A percentile compares a stretch with the other conserved stretches of the same genome.
phyloP scores from a whole-genome alignment of 2,888 invertebrate genomes.

The Nemurella pictetii region DNA sequence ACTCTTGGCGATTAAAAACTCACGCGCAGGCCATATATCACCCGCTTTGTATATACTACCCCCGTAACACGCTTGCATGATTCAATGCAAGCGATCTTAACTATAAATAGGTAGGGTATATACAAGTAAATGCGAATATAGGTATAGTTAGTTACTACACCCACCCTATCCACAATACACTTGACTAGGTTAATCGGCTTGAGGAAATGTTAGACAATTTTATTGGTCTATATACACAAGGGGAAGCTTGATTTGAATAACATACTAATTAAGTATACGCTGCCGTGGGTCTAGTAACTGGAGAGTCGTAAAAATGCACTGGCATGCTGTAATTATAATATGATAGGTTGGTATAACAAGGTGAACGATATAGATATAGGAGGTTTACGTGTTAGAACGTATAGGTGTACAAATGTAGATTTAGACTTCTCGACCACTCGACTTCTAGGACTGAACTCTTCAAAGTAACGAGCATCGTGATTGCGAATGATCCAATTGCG shows the following conservation, averaged over 20 bases:
- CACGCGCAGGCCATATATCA: not conserved
- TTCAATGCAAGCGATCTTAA: not conserved
- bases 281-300: not conserved
- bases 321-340: not conserved
- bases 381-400: no score
- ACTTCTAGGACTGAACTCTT: no score
- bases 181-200: not conserved
- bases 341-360: not conserved
- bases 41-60: not conserved
- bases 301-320: not conserved
- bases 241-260: conserved; percentile 20
- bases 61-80: conserved; percentile 23
- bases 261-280: not conserved
- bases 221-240: conserved; percentile 2
- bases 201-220: conserved; percentile 23
- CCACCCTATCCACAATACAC: not conserved
- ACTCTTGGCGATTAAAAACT: conserved; percentile 28
- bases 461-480: no score
- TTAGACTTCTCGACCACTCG: no score
- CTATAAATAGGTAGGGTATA: not conserved
- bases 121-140: not conserved
- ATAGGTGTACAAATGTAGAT: no score
- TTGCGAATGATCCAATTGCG: no score
- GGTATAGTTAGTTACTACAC: not conserved
- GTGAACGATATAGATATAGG: not conserved